phyloP scores from a whole-genome alignment of 2,113 vertebrate species.

The Toxotes jaculatrix region DNA sequence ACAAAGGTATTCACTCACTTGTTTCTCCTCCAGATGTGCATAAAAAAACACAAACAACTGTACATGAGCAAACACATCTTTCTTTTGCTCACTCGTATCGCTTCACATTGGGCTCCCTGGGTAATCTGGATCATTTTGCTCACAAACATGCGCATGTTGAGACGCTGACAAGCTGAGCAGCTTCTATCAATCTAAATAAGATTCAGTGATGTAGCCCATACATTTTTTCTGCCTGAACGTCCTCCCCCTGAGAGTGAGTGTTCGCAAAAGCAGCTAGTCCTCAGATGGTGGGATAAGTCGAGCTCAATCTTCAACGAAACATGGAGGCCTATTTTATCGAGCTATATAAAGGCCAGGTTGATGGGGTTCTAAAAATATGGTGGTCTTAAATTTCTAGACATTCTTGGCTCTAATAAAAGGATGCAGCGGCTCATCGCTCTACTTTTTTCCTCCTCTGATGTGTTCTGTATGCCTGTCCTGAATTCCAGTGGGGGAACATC shows the following conservation, averaged over 20 bases:
- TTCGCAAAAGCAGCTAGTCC: conserved; percentile 53
- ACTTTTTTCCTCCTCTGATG: conserved; percentile 67
- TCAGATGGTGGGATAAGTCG: conserved; percentile 59
- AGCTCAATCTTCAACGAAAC: conserved; percentile 70
- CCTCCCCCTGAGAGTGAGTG: conserved; percentile 54
- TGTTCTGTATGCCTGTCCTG: conserved; percentile 62
- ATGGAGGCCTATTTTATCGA: conserved; percentile 79
- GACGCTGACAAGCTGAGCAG: conserved; percentile 61
- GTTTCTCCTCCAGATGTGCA: conserved; percentile 30
- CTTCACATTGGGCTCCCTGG: conserved; percentile 41
- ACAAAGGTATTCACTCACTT: conserved; percentile 10
- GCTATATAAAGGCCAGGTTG: conserved; percentile 83
- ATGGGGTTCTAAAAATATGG: conserved; percentile 85
- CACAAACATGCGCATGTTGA: conserved; percentile 50
- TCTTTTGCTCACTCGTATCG: conserved; percentile 14
- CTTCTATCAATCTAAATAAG: conserved; percentile 78
- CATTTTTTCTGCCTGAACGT: conserved; percentile 64
- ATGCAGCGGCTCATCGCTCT: conserved; percentile 74
- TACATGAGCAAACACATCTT: conserved; percentile 6
- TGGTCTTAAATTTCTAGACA: conserved; percentile 80
- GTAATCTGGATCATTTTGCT: conserved; percentile 66
- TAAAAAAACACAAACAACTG: conserved; percentile 24
- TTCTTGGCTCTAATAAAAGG: conserved; percentile 77
- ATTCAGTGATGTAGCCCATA: conserved; percentile 58
- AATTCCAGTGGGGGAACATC: conserved; percentile 63